Evolutionary conservation across 1,140 invertebrate genomes (phyloP), one percentile per base, ranked within the genome.

Genomic region (Rhynchophorus ferrugineus): DNA sequence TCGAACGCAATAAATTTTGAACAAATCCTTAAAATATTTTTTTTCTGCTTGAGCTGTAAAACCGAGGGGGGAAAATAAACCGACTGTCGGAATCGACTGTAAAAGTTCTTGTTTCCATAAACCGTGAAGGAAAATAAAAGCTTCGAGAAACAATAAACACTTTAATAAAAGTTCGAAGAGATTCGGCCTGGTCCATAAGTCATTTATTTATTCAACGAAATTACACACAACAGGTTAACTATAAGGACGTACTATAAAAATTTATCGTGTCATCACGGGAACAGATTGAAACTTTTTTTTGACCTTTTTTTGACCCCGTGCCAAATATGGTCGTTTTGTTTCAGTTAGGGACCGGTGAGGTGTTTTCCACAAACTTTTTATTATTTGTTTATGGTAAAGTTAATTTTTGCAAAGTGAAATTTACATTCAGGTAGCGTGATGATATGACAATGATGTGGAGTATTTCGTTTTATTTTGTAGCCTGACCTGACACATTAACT

Each of bases 201-300:
- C 13, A 38, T 38, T 38, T 38, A 38, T 38, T 38, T 38, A 38
- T 38, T 38, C 36, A 38, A 38, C 8, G 14, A 16, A 38, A 38
- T 8, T 16, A 16, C 13, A 38, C 8, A 38, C 36, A 38, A 38
- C 36, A 38, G 36, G 36, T 38, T 38, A 38, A 38, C 8, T 38
- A 38, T 3, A 11, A 16, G 8, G 16, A 38, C n/a, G 36, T 38
- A 14, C 13, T 11, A 38, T 38, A 38, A 38, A 38, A 38, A 5
- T 38, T 38, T 38, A 13, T 38, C n/a, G 36, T 14, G 36, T 14
- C 16, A 38, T 38, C 5, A 38, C 14, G 36, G 16, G 36, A 38
- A 38, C 36, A 38, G 36, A 38, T 38, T 38, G 8, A 11, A 38
- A 38, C 36, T 38, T 8, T 38, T 38, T 8, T 38, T 38, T 11